Conservation (phyloP, 2,797 vertebrate genomes). For the Odontamblyopus lacepedii region DNA sequence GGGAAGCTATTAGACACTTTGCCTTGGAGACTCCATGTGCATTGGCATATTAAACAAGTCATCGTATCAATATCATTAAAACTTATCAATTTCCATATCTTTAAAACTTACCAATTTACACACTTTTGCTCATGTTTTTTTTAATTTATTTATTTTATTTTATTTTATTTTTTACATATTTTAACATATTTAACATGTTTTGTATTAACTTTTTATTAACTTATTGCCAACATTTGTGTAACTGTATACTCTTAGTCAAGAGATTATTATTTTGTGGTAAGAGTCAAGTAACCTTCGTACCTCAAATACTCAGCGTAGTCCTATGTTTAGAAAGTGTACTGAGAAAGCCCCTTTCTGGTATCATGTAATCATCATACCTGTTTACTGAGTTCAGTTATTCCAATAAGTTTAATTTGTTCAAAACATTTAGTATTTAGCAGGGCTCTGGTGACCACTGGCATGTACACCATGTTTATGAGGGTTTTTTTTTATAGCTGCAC, state of each 20-base stretch:
- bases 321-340: neutral
- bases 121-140: neutral
- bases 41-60: neutral
- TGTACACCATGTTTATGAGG: neutral
- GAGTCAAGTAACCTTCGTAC: too few species aligned
- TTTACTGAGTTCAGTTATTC: neutral
- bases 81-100: neutral
- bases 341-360: neutral
- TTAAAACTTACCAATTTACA: neutral
- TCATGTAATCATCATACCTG: neutral
- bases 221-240: too few species aligned
- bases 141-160: too few species aligned
- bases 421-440: neutral
- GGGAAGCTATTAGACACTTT: constrained; percentile 19
- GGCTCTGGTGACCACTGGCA: neutral
- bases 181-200: too few species aligned
- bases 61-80: neutral
- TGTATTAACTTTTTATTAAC: too few species aligned
- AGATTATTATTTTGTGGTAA: too few species aligned
- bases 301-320: too few species aligned
- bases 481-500: neutral
- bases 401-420: neutral
- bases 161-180: too few species aligned
- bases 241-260: too few species aligned
- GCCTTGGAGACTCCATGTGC: neutral